Base-by-base conservation (phyloP, 1,140 invertebrate genomes). In the Lepidurus arcticus region DNA sequence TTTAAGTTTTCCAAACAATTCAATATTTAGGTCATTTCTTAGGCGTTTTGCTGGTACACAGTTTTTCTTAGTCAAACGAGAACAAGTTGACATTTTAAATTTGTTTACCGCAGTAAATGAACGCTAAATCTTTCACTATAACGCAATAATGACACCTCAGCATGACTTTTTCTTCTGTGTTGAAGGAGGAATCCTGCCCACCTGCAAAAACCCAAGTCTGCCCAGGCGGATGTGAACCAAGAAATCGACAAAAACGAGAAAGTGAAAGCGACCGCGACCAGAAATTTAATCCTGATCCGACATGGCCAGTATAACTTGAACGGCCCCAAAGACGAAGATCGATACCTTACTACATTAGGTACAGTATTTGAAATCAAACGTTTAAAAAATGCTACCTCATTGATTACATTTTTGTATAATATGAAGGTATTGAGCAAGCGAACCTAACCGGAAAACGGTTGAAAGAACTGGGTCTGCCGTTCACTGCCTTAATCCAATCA, bases 301-400 rank as follows among this genome's bases (percentile, higher is more conserved):
- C 97, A 99, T 87, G 97, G 97, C 0, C 96, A 99, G 83, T 99
- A 98, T 83, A 90, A 95, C 81, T 83, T 91, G 26, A 85, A 88
- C 42, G 94, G 92, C 1, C 85, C 86, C 73, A 88, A 85, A 21
- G 96, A 98, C 85, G 85, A 87, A n/a, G 91, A 94, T 44, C 88
- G 92, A 83, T 86, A 86, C 74, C 87, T 98, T 1, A 98, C 96
- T 8, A 87, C 90, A 74, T 86, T 97, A 80, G 94, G 94, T 90
- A 84, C 78, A 21, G 44, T 78, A 3, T 53, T 7, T 44, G 42
- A 21, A 24, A 78, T 76, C 13, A 79, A 74, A 24, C 42, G 11
- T 45, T n/a, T n/a, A 11, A 77, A 47, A 16, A 43, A n/a, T 9
- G 9, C 81, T 45, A 34, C 34, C n/a, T 77, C 77, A 79, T 79